These are phyloP conservation scores for Orthosia gothica DNA, from an alignment of 2,888 invertebrate genomes.

Conservation along the genomic window DNA sequence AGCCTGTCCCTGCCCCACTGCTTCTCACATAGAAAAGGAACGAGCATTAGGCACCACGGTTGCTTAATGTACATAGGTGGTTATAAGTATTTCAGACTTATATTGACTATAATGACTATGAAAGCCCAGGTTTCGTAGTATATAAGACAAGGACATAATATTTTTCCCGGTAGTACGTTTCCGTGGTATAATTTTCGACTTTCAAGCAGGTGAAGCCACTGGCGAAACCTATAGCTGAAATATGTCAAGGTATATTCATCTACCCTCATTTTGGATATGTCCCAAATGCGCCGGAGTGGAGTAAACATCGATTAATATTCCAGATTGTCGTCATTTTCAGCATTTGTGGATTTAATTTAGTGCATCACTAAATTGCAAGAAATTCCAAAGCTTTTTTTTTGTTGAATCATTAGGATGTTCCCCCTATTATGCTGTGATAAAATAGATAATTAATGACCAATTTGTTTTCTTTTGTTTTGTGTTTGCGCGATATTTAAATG, in stretches of 20 bases:
- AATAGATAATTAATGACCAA: background rate
- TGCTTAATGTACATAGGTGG: no score
- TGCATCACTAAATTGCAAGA: conserved; percentile 14
- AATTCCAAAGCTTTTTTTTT: conserved; percentile 18
- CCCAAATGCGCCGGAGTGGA: conserved; percentile 58
- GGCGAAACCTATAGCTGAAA: conserved; percentile 29
- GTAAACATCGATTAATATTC: conserved; percentile 74
- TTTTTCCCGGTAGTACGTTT: no score
- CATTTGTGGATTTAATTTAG: conserved; percentile 49
- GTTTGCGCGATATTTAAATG: background rate
- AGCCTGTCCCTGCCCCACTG: no score
- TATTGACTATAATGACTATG: no score
- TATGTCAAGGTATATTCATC: conserved; percentile 60
- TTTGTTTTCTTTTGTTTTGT: conserved; percentile 6
- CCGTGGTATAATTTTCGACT: background rate
- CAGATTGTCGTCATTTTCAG: conserved; percentile 63
- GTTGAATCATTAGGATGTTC: conserved; percentile 16
- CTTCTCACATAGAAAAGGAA: no score
- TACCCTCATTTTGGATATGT: conserved; percentile 61
- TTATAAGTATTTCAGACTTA: no score
- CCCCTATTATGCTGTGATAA: background rate
- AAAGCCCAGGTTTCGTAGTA: no score
- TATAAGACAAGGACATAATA: no score
- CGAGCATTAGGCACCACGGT: no score
- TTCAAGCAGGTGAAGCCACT: background rate